Conservation (phyloP, 2,113 vertebrate species). For the Scopus umbretta region DNA sequence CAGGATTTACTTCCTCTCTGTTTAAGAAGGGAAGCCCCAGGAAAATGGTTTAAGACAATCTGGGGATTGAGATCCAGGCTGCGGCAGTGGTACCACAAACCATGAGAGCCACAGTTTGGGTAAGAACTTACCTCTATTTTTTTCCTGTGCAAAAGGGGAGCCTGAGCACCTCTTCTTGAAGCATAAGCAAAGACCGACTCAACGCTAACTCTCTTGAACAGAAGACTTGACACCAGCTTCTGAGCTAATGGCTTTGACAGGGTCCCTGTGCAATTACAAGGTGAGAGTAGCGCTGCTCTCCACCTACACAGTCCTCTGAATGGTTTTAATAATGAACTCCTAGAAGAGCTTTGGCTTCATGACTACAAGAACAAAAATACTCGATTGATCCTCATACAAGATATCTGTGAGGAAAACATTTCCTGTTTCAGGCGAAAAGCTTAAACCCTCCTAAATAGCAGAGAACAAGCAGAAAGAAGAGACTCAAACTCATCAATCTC, state of each 20-base stretch:
- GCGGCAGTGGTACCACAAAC: neutral
- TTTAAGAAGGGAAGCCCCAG: neutral
- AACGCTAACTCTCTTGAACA: neutral
- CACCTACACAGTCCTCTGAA: neutral
- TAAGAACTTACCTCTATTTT: neutral
- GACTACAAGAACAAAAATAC: neutral
- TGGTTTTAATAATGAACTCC: neutral
- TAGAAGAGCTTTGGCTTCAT: neutral
- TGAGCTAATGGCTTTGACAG: neutral
- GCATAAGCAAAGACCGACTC: neutral
- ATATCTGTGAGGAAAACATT: neutral
- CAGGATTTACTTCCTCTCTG: neutral
- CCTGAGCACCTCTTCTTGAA: accelerated
- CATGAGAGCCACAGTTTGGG: neutral
- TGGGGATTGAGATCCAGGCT: neutral
- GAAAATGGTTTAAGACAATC: neutral
- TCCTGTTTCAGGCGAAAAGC: neutral
- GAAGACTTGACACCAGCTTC: neutral
- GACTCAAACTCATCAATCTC: neutral
- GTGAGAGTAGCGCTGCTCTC: neutral
- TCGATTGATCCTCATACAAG: neutral
- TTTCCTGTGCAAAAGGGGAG: neutral
- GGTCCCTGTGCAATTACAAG: accelerated
- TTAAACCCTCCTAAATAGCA: neutral
- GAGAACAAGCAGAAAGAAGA: neutral